Base-by-base conservation (phyloP, 2,888 invertebrate species). In the Beris chalybata region DNA sequence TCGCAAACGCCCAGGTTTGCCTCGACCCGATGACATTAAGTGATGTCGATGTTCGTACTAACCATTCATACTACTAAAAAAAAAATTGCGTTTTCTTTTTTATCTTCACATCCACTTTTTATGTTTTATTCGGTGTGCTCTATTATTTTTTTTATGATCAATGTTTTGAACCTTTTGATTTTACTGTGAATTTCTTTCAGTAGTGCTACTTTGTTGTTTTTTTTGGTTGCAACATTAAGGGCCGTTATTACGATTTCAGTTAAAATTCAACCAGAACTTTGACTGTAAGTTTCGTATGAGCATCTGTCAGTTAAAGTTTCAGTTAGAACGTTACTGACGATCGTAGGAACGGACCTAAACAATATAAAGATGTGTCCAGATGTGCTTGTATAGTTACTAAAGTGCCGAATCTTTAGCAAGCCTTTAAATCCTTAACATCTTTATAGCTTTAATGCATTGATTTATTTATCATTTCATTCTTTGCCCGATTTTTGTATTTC, bases 11-110 rank as follows among this genome's bases (percentile, higher is more conserved):
- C 77, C 89, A 89, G 85, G 89, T 90, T 83, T 90, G 90, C 89
- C 87, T 90, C 82, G 89, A 89, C 79, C 87, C 88, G 84, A 88
- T 89, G 87, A 85, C 86, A 76, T 86, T 86, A 74, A 83, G 84
- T 70, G 89, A 89, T 79, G 88, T 89, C 78, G 89, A 89, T 85
- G 89, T 89, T 87, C 83, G 87, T 83, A 83, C 79, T 77, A 75
- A 77, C 74, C 54, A 53, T 53, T 48, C 30, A n/a, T 22, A 11
- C 43, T 48, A 32, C 15, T 38, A 38, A 30, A 56, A 55, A 30
- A 56, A 55, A 52, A 61, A 22, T 22, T 22, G 22, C 22, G 22
- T 38, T 38, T 38, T 7, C 15, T 50, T 32, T 50, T 48, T 50
- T 61, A 9, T 30, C 13, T 61, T 61, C 29, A 29, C 58, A 11